Evolutionary conservation across 2,888 invertebrate genomes (phyloP).

Genomic region (Drosophila histrio): DNA sequence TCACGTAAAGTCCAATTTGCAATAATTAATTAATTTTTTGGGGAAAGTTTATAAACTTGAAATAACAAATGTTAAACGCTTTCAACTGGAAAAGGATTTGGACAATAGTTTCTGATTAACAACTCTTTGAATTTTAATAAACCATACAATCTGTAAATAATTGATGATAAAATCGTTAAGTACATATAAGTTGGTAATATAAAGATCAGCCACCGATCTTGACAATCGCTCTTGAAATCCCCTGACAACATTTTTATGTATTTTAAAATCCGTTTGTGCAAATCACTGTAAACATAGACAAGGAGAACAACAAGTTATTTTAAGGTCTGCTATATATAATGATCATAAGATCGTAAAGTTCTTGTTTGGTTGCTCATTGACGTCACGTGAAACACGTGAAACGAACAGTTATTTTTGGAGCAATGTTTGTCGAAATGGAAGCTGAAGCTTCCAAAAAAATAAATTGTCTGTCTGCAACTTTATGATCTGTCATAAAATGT

Average conservation of each 20-base stretch:
- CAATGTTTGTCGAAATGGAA: neutral
- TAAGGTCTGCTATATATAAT: conserved; percentile 3
- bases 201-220: neutral
- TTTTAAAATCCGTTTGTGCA: neutral
- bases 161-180: neutral
- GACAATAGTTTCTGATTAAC: too few species aligned
- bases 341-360: conserved; percentile 4
- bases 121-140: neutral
- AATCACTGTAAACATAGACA: neutral
- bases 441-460: neutral
- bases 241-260: neutral
- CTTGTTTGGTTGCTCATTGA: conserved; percentile 29
- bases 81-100: neutral
- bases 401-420: conserved; percentile 19
- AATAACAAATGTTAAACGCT: too few species aligned
- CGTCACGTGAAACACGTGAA: conserved; percentile 31
- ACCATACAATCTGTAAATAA: neutral
- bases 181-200: neutral
- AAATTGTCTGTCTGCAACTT: neutral
- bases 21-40: neutral
- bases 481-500: neutral
- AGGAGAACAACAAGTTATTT: neutral
- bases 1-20: conserved; percentile 1
- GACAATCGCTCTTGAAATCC: neutral
- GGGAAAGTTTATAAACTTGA: neutral